phyloP scores from a whole-genome alignment of 2,113 vertebrate species.

The Jaculus jaculus region DNA sequence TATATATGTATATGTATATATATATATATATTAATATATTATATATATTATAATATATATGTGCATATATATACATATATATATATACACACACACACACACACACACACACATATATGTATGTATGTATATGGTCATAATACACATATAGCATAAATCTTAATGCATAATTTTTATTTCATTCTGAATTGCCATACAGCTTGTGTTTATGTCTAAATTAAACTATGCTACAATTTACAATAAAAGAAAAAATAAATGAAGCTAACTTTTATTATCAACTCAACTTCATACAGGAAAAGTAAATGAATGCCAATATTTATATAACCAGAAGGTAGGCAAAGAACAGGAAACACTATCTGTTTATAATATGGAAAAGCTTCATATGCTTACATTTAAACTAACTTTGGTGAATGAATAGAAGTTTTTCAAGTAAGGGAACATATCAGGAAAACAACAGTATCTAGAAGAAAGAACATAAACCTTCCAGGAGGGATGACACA shows the following conservation, averaged over 20 bases:
- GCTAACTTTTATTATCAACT: neutral
- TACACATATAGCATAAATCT: neutral
- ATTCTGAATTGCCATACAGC: neutral
- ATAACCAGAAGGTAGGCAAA: neutral
- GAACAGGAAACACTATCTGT: neutral
- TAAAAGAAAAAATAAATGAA: neutral
- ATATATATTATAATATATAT: neutral
- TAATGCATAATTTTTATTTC: neutral
- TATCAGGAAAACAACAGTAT: neutral
- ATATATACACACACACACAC: too few species aligned
- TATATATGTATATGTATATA: too few species aligned
- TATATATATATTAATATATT: too few species aligned
- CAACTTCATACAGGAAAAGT: neutral
- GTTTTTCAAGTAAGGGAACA: conserved; percentile 20
- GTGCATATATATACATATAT: too few species aligned
- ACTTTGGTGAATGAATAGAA: neutral
- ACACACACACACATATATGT: too few species aligned
- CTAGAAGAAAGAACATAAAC: neutral
- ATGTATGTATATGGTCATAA: too few species aligned
- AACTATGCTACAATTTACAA: neutral
- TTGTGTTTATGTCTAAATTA: neutral
- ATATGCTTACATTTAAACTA: neutral
- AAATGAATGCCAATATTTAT: conserved; percentile 7
- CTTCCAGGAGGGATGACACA: neutral
- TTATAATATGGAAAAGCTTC: neutral